Conservation (phyloP, 2,113 vertebrate species). For the Pangasianodon hypophthalmus region DNA sequence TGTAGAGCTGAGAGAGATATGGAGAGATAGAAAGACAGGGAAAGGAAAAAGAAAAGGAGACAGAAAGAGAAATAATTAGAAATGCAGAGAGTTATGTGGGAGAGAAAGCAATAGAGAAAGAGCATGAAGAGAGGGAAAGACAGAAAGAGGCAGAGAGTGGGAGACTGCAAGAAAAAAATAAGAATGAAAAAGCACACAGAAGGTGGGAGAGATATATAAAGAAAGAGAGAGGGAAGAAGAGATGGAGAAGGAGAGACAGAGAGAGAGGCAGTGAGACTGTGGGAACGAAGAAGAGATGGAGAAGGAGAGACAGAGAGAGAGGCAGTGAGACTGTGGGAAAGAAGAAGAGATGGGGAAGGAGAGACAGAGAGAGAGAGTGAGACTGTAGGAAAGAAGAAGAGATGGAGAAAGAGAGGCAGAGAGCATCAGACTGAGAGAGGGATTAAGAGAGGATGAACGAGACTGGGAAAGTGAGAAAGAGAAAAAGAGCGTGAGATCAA, state of each 20-base stretch:
- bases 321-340: too few relatives aligned
- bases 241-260: too few relatives aligned
- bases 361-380: background rate
- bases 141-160: background rate
- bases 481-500: background rate
- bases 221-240: background rate
- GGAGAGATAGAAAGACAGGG: too few relatives aligned
- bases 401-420: too few relatives aligned
- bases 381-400: too few relatives aligned
- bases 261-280: background rate
- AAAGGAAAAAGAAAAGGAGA: background rate
- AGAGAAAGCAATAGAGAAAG: background rate
- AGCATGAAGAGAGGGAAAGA: background rate
- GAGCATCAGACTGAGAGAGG: too few relatives aligned
- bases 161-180: background rate
- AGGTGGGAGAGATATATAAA: background rate
- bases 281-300: too few relatives aligned
- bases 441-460: too few relatives aligned
- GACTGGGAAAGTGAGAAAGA: too few relatives aligned
- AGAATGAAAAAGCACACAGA: background rate
- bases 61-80: background rate
- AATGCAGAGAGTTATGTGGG: too few relatives aligned
- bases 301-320: background rate
- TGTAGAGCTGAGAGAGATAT: too few relatives aligned
- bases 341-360: too few relatives aligned